These are phyloP conservation scores for Dinocampus coccinellae DNA, from an alignment of 2,888 invertebrate species.

Conservation along the genomic window DNA sequence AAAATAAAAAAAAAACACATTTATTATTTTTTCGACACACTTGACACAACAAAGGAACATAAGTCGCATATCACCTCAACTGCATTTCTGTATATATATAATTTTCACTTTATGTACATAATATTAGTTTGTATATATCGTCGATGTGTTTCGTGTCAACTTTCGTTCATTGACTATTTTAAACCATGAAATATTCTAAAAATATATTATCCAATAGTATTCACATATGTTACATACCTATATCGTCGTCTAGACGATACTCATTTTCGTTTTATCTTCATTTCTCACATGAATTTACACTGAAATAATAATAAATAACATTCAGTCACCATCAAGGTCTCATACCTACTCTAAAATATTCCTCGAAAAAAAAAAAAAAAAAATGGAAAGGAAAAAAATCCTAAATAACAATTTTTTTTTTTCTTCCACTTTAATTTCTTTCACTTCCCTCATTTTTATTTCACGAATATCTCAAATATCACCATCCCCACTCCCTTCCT, in stretches of 20 bases:
- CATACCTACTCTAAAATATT: background rate
- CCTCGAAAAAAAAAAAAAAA: background rate
- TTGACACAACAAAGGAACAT: constrained; percentile 3
- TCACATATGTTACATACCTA: background rate
- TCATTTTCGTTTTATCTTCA: background rate
- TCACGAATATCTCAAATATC: too few relatives aligned
- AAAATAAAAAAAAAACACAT: background rate
- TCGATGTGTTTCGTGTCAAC: background rate
- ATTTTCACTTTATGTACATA: background rate
- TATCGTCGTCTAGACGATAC: background rate
- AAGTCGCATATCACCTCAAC: background rate
- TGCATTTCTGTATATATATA: background rate
- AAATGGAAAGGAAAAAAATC: too few relatives aligned
- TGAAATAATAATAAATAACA: background rate
- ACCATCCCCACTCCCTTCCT: too few relatives aligned
- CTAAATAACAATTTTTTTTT: too few relatives aligned
- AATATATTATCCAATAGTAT: background rate
- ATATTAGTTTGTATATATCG: background rate
- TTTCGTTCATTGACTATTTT: background rate
- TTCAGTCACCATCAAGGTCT: background rate
- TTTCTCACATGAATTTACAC: background rate
- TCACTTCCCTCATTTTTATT: background rate
- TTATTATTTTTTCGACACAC: background rate
- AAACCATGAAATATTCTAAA: background rate
- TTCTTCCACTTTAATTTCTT: background rate